Evolutionary conservation across 2,113 vertebrate genomes (phyloP).

Genomic region (Bos taurus): DNA sequence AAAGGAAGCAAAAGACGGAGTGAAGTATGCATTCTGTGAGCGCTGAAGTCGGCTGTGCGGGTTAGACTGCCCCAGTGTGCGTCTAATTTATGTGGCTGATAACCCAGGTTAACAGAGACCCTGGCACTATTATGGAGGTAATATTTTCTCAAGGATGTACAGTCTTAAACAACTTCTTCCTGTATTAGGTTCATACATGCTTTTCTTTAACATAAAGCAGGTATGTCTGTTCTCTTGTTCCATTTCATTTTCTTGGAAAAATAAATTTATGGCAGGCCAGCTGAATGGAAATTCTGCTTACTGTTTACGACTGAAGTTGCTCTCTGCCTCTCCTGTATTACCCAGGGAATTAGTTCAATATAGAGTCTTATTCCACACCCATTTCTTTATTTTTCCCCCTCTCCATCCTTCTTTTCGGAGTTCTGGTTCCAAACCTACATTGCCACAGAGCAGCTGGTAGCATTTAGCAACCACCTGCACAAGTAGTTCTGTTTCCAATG

Average conservation of each 20-base stretch:
- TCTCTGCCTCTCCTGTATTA: slow-evolving; percentile 58
- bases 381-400: slow-evolving; percentile 68
- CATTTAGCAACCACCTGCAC: slow-evolving; percentile 83
- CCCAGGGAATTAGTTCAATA: slow-evolving; percentile 62
- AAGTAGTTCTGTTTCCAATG: slow-evolving; percentile 80
- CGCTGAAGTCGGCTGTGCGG: not conserved
- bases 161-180: slow-evolving; percentile 73
- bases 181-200: slow-evolving; percentile 64
- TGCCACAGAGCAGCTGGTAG: slow-evolving; percentile 81
- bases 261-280: slow-evolving; percentile 66
- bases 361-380: slow-evolving; percentile 67
- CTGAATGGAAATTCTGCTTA: slow-evolving; percentile 79
- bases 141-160: slow-evolving; percentile 75
- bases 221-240: slow-evolving; percentile 72
- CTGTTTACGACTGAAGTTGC: slow-evolving; percentile 72
- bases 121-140: slow-evolving; percentile 73
- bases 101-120: slow-evolving; percentile 73
- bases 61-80: slow-evolving; percentile 57
- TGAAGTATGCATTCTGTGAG: not conserved
- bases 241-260: slow-evolving; percentile 76
- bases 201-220: slow-evolving; percentile 74
- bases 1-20: slow-evolving; percentile 59
- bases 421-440: slow-evolving; percentile 71
- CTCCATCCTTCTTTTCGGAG: slow-evolving; percentile 48
- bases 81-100: slow-evolving; percentile 74